Percentiles rank a stretch among this genome's conserved stretches.
phyloP scores from a whole-genome alignment of 2,797 vertebrate genomes.

The Leptatherina wallacei region DNA sequence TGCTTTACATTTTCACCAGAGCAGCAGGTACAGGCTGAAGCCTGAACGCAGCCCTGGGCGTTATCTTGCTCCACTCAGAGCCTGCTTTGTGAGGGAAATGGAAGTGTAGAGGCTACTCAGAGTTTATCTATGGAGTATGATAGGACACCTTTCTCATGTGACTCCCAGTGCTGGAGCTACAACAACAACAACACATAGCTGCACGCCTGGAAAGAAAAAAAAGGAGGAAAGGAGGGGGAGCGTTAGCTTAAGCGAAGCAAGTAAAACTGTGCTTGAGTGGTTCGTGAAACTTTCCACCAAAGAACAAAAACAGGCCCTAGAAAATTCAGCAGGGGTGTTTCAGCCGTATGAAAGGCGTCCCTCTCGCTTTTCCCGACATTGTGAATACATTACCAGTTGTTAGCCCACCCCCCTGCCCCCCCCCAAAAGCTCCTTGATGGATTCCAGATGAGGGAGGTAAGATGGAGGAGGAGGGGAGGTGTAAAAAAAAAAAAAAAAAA shows the following conservation, averaged over 20 bases:
- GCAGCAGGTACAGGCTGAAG: constrained; percentile 39
- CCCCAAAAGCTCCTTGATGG: constrained; percentile 85
- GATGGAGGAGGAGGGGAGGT: constrained; percentile 72
- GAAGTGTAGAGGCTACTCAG: constrained; percentile 71
- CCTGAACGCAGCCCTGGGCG: constrained; percentile 37
- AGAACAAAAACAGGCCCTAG: constrained; percentile 63
- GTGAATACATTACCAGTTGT: constrained; percentile 85
- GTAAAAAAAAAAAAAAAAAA: constrained; percentile 19
- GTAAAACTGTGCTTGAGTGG: constrained; percentile 57
- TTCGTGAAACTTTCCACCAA: constrained; percentile 50
- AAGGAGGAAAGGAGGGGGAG: neutral
- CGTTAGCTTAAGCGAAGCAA: constrained; percentile 1
- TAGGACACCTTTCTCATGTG: constrained; percentile 66
- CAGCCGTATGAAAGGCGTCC: constrained; percentile 68
- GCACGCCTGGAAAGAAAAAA: constrained; percentile 13
- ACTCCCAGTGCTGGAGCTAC: constrained; percentile 37
- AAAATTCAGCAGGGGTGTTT: constrained; percentile 66
- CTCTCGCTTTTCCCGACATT: constrained; percentile 72
- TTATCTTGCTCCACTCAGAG: constrained; percentile 71
- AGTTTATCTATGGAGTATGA: constrained; percentile 73
- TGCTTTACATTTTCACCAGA: constrained; percentile 22
- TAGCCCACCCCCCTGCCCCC: constrained; percentile 71
- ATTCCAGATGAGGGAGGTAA: constrained; percentile 92
- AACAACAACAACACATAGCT: constrained; percentile 48
- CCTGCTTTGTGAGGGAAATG: constrained; percentile 79